A percentile compares a stretch with the other conserved stretches of the same genome.
Evolutionary conservation across 2,888 invertebrate species (phyloP).

Genomic region (Nudaria mundana): DNA sequence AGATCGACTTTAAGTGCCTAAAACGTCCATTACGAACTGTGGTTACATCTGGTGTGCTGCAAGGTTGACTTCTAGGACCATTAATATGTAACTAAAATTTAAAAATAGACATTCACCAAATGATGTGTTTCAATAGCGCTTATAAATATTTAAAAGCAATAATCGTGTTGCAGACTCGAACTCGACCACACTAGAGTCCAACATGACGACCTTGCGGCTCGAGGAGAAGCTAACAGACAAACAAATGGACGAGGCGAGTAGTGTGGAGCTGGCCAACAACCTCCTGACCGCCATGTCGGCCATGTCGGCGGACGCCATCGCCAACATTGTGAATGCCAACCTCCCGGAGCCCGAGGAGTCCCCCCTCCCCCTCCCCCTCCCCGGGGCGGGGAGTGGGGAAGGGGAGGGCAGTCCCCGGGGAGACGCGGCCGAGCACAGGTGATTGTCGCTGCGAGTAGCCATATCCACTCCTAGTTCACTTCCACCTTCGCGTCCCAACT

Average conservation of each 20-base stretch:
- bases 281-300: constrained; percentile 63
- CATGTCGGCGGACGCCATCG: constrained; percentile 55
- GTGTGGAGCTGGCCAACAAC: constrained; percentile 54
- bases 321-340: constrained; percentile 49
- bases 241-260: constrained; percentile 28
- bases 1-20: too few relatives aligned
- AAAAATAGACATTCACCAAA: too few relatives aligned
- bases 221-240: constrained; percentile 12
- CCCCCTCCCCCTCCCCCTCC: not conserved
- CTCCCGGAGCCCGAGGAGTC: constrained; percentile 28
- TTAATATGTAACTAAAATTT: too few relatives aligned
- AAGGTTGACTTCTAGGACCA: too few relatives aligned
- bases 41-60: too few relatives aligned
- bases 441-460: constrained; percentile 7
- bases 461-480: constrained; percentile 4
- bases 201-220: constrained; percentile 15
- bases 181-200: constrained; percentile 17
- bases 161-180: constrained; percentile 11
- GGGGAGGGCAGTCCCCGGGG: too few relatives aligned
- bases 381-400: too few relatives aligned
- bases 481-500: not conserved
- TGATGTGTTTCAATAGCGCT: too few relatives aligned
- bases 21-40: too few relatives aligned
- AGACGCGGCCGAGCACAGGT: constrained; percentile 8
- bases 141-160: too few relatives aligned